Evolutionary conservation across 2,113 vertebrate species (phyloP).

Genomic region (Pelecanoides urinatrix): DNA sequence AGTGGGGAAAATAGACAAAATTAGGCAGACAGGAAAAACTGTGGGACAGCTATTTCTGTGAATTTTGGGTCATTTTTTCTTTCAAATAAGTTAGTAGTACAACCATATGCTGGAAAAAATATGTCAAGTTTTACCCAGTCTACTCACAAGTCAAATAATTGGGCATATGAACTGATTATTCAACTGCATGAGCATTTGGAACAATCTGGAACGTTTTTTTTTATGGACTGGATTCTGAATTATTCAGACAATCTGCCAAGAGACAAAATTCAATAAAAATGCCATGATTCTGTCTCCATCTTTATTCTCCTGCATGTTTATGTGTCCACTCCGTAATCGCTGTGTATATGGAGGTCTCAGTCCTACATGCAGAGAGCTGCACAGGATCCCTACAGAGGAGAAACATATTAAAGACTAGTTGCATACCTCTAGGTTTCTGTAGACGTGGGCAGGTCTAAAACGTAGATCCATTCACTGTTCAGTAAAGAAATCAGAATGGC

Average conservation of each 20-base stretch:
- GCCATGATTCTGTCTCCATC: background rate
- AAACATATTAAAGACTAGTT: background rate
- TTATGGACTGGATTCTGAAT: background rate
- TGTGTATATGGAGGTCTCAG: background rate
- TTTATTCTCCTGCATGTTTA: background rate
- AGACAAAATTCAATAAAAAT: background rate
- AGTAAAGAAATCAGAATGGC: background rate
- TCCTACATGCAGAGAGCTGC: background rate
- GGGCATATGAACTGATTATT: background rate
- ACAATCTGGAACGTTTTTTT: background rate
- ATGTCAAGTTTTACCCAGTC: background rate
- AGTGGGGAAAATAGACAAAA: constrained; percentile 19
- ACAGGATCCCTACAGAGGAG: background rate
- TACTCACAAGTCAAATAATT: constrained; percentile 22
- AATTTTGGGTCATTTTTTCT: background rate
- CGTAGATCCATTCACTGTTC: background rate
- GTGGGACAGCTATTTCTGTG: background rate
- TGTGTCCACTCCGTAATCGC: fast-evolving
- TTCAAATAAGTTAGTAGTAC: background rate
- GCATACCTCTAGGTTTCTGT: background rate
- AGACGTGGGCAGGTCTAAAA: background rate
- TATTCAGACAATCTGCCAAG: background rate
- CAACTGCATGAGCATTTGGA: background rate
- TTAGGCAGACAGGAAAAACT: background rate
- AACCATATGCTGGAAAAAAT: constrained; percentile 17